Evolutionary conservation across 2,888 invertebrate genomes (phyloP).

Genomic region (Lasioglossum calceatum): DNA sequence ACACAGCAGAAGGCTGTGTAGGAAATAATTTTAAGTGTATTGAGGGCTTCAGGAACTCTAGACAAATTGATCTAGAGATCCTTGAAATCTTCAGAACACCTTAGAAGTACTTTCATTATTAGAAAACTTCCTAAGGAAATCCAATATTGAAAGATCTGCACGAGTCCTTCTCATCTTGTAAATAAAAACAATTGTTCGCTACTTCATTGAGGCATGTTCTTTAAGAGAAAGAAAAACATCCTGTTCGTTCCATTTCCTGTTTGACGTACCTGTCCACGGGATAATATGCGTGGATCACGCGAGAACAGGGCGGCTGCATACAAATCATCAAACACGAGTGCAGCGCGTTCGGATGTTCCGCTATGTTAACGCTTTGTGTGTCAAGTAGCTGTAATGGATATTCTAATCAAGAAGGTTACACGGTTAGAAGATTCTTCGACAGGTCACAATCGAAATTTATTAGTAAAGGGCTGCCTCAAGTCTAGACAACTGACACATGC

Average conservation of each 20-base stretch:
- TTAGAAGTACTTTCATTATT: background rate
- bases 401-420: slow-evolving; percentile 10
- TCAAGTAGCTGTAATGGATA: slow-evolving; percentile 19
- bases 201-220: background rate
- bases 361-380: slow-evolving; percentile 12
- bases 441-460: background rate
- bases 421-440: background rate
- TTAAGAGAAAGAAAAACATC: background rate
- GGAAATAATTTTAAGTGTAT: background rate
- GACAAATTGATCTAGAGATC: background rate
- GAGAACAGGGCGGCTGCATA: slow-evolving; percentile 10
- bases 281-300: slow-evolving; percentile 17
- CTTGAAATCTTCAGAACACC: background rate
- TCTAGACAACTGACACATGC: background rate
- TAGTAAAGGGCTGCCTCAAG: background rate
- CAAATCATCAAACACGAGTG: slow-evolving; percentile 11
- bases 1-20: no score
- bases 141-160: background rate
- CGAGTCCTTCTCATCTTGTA: background rate
- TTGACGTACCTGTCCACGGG: background rate
- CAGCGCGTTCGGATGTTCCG: slow-evolving; percentile 13
- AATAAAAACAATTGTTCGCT: background rate
- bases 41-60: background rate
- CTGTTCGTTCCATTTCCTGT: background rate
- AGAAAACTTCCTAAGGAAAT: background rate